Evolutionary conservation across 2,888 invertebrate genomes (phyloP), one percentile per base, ranked within the genome.

Genomic region (Drosophila kambysellisi): DNA sequence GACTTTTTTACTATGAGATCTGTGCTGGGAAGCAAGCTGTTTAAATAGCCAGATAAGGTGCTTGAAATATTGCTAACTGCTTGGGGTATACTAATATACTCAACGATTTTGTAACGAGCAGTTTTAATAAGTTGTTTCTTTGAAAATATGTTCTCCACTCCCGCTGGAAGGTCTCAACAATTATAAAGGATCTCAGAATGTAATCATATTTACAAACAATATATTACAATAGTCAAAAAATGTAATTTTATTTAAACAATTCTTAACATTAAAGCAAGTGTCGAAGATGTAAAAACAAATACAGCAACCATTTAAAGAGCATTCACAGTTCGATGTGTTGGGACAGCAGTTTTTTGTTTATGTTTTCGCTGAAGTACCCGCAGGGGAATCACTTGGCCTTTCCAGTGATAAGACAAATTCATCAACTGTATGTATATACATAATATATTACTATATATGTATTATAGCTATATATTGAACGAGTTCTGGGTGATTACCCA

Each of bases 311-410:
- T 33, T 25, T 1, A 12, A 51, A 73, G 71, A 30, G 77, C 17
- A 67, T 54, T 9, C n/a, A 53, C 9, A 53, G n/a, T 11, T 37
- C 59, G 39, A 15, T 25, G 32, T 54, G 39, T 25, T 37, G 4
- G 4, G 1, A 37, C 11, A 39, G 30, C 6, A 51, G 2, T 20
- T 25, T 25, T 32, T 51, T 9, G 3, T 6, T 30, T 39, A 15
- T 35, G 52, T n/a, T 58, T 64, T 61, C 61, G 74, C 78, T 70
- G 64, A 81, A 70, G 41, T 79, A 78, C 79, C 69, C 81, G 32
- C n/a, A 35, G 79, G 79, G 79, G 82, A 79, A 64, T 53, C 58
- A 79, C 79, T 66, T 66, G 56, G 25, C 65, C 48, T 46, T 25
- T 41, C 11, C 20, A 76, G 50, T 43, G 77, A 77, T 77, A 77